Evolutionary conservation across 2,888 invertebrate genomes (phyloP), one percentile per base, ranked within the genome.

Genomic region (Pseudococcus viburni): DNA sequence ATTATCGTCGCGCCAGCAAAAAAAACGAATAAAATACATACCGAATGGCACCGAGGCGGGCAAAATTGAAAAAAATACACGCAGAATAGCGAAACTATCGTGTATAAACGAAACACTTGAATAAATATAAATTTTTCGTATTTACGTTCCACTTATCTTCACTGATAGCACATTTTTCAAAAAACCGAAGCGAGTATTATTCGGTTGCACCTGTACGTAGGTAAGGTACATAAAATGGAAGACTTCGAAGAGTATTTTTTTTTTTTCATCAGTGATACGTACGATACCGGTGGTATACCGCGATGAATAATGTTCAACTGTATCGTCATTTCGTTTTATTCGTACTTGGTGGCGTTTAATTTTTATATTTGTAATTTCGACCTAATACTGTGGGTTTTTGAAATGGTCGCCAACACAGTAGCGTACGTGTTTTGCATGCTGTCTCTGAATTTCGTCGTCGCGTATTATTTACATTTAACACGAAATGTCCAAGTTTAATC

Each of bases 301-400:
- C 46, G 46, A 83, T 46, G 80, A 83, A 83, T 19, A 19, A 83
- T 83, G 80, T 83, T 83, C 17, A 83, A 83, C 46, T 83, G 80
- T 83, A 83, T 83, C 80, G 73, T 33, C 5, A 33, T 73, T 33
- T 73, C 46, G 46, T 46, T 73, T 12, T 83, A 83, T 46, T 46
- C 80, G 80, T 83, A 83, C 33, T 83, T 83, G 17, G 80, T 33
- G 19, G n/a, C 80, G 80, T 42, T 83, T 83, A 83, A 46, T 83
- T 83, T 83, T 83, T 83, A 83, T 33, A n/a, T 83, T 46, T 19
- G 19, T 46, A 19, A 83, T 33, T 83, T 46, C 19, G 46, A 55
- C 55, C 4, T 77, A 26, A 33, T 77, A 42, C 6, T 77, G 15
- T 42, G 39, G 42, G 12, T 77, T 77, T 77, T 83, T 11, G 80